Evolutionary conservation across 2,888 invertebrate species (phyloP).

Genomic region (Amorpha juglandis): DNA sequence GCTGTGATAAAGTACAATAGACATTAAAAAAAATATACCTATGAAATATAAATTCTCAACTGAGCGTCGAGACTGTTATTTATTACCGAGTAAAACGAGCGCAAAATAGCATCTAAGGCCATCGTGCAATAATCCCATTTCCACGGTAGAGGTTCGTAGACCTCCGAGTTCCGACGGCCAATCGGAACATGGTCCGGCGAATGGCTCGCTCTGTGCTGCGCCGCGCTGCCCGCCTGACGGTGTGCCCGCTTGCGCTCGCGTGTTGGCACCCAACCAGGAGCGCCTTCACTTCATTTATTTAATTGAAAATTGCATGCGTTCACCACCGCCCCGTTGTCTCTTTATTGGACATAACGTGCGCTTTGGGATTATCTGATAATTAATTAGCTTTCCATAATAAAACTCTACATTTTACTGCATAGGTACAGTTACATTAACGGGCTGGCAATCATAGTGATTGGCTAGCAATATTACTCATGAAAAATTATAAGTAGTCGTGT

Average conservation of each 20-base stretch:
- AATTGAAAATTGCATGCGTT: constrained; percentile 56
- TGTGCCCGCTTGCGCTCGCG: constrained; percentile 51
- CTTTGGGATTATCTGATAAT: neutral
- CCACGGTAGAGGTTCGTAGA: constrained; percentile 75
- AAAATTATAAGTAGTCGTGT: neutral
- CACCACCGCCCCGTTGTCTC: constrained; percentile 1
- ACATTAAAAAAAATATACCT: constrained; percentile 8
- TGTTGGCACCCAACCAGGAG: constrained; percentile 54
- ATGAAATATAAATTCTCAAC: constrained; percentile 29
- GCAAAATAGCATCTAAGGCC: constrained; percentile 68
- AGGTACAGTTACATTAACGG: neutral
- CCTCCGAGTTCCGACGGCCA: constrained; percentile 46
- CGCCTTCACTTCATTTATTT: constrained; percentile 66
- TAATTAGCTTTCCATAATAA: constrained; percentile 3
- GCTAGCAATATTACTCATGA: neutral
- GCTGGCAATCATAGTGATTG: neutral
- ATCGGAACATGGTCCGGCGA: constrained; percentile 31
- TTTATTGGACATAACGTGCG: neutral
- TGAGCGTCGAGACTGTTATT: constrained; percentile 32
- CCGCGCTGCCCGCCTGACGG: constrained; percentile 31
- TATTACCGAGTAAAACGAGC: constrained; percentile 57
- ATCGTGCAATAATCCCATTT: constrained; percentile 78
- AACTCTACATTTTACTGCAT: neutral
- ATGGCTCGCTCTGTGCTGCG: constrained; percentile 43
- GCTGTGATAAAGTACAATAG: neutral